Base-by-base conservation (phyloP, 1,140 invertebrate species). In the Antheraea pernyi region DNA sequence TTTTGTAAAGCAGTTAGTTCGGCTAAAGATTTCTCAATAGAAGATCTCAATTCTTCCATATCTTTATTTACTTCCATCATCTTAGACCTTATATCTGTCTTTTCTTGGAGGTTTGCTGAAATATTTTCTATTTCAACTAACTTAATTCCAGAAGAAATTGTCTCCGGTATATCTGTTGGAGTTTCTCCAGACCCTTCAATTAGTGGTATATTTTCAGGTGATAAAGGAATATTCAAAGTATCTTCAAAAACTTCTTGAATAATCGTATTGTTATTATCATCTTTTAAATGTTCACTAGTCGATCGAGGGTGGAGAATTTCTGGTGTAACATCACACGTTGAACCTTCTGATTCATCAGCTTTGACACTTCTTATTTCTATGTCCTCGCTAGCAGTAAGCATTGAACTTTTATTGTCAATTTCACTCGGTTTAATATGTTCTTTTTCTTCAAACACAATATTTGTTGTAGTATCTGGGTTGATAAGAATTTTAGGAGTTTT, bases 21-120 rank as follows among this genome's bases (percentile, higher is more conserved):
- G 65, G 86, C 88, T 60, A 92, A 78, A 37, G 90, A 92, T 73
- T 79, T 85, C 78, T 92, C 90, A 67, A 92, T 89, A 11, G 90
- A 91, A 13, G 81, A 46, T 59, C 81, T 84, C 39, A 92, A 74
- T 65, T 91, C 86, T 71, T 91, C 86, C 87, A 92, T 88, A 65
- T 88, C 88, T 73, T 84, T 75, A 70, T 85, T 89, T 0, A 90
- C 88, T 79, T 89, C 88, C 74, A 88, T 82, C 78, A 88, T 86
- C 84, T 90, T 88, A 7, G 86, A 86, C 78, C 85, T 88, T 9
- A 90, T 68, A 70, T 88, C 87, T 53, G 82, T 89, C 72, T 88
- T 89, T 69, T 88, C 86, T 65, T 69, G 71, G 67, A 7, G 10
- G 7, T 74, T 77, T 58, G 66, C 71, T 8, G 64, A 39, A 16